Evolutionary conservation across 1,140 invertebrate genomes (phyloP), one percentile per base, ranked within the genome.

Genomic region (Drosophila insularis): DNA sequence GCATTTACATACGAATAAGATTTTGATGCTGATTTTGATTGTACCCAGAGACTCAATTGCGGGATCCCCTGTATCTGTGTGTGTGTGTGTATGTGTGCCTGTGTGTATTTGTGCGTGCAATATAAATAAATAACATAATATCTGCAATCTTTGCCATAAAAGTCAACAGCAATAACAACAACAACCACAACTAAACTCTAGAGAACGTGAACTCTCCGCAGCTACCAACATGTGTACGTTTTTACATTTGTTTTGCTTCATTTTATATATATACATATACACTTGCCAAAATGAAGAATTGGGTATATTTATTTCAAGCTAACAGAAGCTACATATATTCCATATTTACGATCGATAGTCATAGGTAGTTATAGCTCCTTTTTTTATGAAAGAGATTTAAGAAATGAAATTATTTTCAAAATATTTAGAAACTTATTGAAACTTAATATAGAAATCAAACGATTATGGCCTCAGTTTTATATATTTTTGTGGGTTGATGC

Each of bases 51-150:
- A 37, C n/a, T 56, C 13, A 7, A 21, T 32, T 14, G 10, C 8
- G 14, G 7, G 19, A 1, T 17, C 6, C 40, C n/a, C 31, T 43
- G 21, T 17, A 11, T 21, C n/a, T 23, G 21, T 11, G 40, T 14
- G 4, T 46, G 19, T 40, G 37, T 13, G 67, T 53, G 40, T 40
- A 58, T 75, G 50, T 74, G 64, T 71, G 70, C 46, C 2, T 31
- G 35, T 40, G 19, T n/a, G 67, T 59, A 58, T 39, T 68, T 75
- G 50, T 78, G 64, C 74, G 74, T 81, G 82, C 71, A 86, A 77
- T 85, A 87, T 79, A 86, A 86, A 86, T 86, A 86, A 86, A 87
- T 87, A 87, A 81, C 70, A 87, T 84, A 87, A 85, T 85, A 85
- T 87, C 79, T 81, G 82, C 81, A 85, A 78, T 81, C 71, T 78